Base-by-base conservation (phyloP, 2,797 vertebrate genomes). In the Rhabdophis nuchalis region DNA sequence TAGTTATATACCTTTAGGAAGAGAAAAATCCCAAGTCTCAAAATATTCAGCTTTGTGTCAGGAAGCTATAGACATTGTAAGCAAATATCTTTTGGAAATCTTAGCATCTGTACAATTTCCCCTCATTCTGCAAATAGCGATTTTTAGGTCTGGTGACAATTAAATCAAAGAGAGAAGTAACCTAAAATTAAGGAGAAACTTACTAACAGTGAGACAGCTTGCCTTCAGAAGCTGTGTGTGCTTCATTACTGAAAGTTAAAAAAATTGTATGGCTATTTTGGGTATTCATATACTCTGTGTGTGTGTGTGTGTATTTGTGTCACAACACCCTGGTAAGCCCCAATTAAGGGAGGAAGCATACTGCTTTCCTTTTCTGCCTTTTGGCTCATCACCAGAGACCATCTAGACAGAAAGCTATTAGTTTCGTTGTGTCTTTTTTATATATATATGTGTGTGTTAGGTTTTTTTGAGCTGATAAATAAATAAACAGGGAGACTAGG, bases 31-130 rank as follows among this genome's bases (percentile, higher is more conserved):
- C 92, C 0, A 93, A 95, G 52, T 52, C 86, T 50, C 60, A 93
- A 72, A 93, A 94, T 93, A 93, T 93, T 95, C 88, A 93, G 25
- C 54, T 93, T 93, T 94, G 87, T 92, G 96, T 94, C 50, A 77
- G 89, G 93, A 96, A 94, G 46, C 93, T 95, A 92, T 92, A 56
- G 94, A 57, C 77, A 92, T 86, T 92, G 90, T 96, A 95, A 94
- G 91, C 61, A 60, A 94, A 57, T 87, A 91, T 13, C 86, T 95
- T 91, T 25, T 82, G 5, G 14, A 41, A 90, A 14, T 16, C 23
- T 87, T 3, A 13, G 13, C 46, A 41, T 25, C 61, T 87, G 14
- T 12, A 53, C 14, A 46, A 2, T 25, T 77, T 25, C 29, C 23
- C 57, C 32, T 13, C n/a, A 27, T 57, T 29, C 36, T 27, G 5